Evolutionary conservation across 2,113 vertebrate species (phyloP).

Genomic region (Epinephelus lanceolatus): DNA sequence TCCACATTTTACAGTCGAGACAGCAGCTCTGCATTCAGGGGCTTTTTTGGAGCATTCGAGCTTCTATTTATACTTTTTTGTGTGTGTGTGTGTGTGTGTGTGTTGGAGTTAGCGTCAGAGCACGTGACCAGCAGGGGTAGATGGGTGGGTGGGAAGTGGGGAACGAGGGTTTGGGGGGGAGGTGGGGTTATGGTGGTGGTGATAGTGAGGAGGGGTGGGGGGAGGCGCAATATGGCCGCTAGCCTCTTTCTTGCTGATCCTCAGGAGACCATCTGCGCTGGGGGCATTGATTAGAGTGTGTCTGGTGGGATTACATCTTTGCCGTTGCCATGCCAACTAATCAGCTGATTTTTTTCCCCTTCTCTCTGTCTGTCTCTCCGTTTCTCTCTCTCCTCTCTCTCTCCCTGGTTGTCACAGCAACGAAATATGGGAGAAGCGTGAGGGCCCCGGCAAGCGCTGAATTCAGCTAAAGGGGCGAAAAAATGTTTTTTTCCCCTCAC

Average conservation of each 20-base stretch:
- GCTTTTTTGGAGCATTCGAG: slow-evolving; percentile 29
- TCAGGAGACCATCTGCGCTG: slow-evolving; percentile 99
- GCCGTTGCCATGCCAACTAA: slow-evolving; percentile 99
- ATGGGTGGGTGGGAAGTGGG: slow-evolving; percentile 38
- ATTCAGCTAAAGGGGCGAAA: slow-evolving; percentile 94
- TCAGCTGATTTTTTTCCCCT: slow-evolving; percentile 94
- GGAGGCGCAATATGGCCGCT: slow-evolving; percentile 88
- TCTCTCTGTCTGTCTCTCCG: slow-evolving; percentile 54
- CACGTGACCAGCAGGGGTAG: slow-evolving; percentile 83
- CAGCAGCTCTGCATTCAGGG: slow-evolving; percentile 13
- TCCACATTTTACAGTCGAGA: slow-evolving; percentile 30
- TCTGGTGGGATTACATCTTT: slow-evolving; percentile 99
- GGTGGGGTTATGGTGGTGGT: slow-evolving; percentile 15
- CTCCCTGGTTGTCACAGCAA: slow-evolving; percentile 94
- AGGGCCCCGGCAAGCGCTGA: slow-evolving; percentile 84
- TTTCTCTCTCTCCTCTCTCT: slow-evolving; percentile 64
- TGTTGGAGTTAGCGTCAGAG: slow-evolving; percentile 76
- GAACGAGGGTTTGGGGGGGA: slow-evolving; percentile 15
- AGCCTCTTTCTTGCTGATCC: slow-evolving; percentile 99
- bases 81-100: slow-evolving; percentile 78
- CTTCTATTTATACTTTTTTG: slow-evolving; percentile 62
- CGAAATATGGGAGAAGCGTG: slow-evolving; percentile 93
- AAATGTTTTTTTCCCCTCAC: slow-evolving; percentile 68
- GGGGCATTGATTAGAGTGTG: slow-evolving; percentile 99
- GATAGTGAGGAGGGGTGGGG: background rate